These are phyloP conservation scores for human (Homo sapiens) DNA, from an alignment of 2,113 vertebrate genomes.

Conservation along the genomic window DNA sequence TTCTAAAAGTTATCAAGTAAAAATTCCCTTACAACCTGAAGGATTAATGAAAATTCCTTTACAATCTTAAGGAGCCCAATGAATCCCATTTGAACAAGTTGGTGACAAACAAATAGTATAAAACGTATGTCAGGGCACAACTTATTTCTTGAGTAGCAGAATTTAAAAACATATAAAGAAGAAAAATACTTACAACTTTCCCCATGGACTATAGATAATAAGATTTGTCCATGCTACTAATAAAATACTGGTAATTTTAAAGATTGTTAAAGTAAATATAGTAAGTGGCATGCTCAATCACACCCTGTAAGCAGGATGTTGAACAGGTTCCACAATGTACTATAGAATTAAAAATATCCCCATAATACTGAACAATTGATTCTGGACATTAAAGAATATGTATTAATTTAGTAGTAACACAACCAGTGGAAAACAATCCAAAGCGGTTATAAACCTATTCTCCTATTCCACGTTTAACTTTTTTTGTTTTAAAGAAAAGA, in stretches of 20 bases:
- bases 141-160: not conserved
- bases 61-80: not conserved
- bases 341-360: not conserved
- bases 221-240: not conserved
- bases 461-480: not conserved
- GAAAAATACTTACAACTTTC: not conserved
- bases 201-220: not conserved
- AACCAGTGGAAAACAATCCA: not conserved
- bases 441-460: not conserved
- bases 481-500: not conserved
- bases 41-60: not conserved
- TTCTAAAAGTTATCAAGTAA: not conserved
- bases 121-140: not conserved
- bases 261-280: not conserved
- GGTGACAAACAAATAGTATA: not conserved
- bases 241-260: not conserved
- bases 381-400: not conserved
- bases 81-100: not conserved
- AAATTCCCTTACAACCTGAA: too few species aligned
- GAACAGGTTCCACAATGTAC: not conserved
- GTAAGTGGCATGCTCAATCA: not conserved
- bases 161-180: not conserved
- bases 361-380: not conserved
- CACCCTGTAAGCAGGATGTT: not conserved
- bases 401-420: not conserved